phyloP scores from a whole-genome alignment of 2,888 invertebrate species.

The Sepioteuthis lessoniana region DNA sequence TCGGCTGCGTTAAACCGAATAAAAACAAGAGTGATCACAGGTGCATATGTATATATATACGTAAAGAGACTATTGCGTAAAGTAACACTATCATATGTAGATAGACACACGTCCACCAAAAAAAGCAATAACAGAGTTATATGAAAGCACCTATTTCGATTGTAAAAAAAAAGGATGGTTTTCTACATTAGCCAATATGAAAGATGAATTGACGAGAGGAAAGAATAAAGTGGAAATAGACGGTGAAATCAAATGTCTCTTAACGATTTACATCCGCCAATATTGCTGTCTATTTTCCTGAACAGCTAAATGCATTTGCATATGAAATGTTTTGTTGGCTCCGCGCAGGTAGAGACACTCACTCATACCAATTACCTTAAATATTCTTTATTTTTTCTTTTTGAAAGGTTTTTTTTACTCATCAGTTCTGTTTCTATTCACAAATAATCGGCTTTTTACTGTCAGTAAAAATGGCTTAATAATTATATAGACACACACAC shows the following conservation, averaged over 20 bases:
- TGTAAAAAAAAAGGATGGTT: background rate
- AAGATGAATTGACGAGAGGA: background rate
- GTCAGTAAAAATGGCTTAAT: background rate
- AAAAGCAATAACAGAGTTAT: background rate
- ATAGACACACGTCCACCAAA: background rate
- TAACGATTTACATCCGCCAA: background rate
- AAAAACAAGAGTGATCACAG: background rate
- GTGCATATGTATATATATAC: background rate
- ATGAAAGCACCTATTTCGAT: background rate
- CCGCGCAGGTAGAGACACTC: background rate
- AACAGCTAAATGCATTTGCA: background rate
- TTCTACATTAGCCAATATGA: constrained; percentile 15
- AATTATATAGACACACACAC: too few relatives aligned
- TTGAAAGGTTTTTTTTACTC: background rate
- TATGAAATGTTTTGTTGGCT: background rate
- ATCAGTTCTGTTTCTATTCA: background rate
- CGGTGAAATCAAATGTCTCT: background rate
- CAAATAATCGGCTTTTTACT: background rate
- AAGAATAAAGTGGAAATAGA: background rate
- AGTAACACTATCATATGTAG: background rate
- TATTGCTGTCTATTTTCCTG: background rate
- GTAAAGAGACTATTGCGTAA: background rate
- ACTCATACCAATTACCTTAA: background rate
- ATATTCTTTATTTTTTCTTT: background rate
- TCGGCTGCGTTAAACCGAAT: background rate